A percentile compares a stretch with the other conserved stretches of the same genome.
These are phyloP conservation scores for Diploptera punctata DNA, from an alignment of 2,888 invertebrate species.

Conservation along the genomic window DNA sequence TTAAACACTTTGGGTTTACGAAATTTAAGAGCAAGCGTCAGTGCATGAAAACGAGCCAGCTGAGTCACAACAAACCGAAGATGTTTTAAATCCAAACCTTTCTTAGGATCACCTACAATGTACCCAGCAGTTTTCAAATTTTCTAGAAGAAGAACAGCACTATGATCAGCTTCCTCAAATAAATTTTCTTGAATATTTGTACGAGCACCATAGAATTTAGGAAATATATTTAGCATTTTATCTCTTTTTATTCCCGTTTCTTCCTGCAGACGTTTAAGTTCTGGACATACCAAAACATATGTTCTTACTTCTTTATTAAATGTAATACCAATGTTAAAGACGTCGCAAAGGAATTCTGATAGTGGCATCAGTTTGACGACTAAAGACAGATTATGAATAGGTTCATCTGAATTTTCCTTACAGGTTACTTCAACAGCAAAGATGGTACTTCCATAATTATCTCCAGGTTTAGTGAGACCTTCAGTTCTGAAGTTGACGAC, in stretches of 20 bases:
- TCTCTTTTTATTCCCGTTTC: conserved; percentile 55
- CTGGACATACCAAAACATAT: conserved; percentile 60
- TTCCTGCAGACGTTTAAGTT: conserved; percentile 57
- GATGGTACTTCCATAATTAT: conserved; percentile 69
- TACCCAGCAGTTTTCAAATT: conserved; percentile 56
- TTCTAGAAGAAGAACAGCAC: conserved; percentile 63
- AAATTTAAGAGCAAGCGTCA: neutral
- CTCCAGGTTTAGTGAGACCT: conserved; percentile 62
- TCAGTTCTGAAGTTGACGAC: conserved; percentile 54
- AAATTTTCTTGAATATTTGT: conserved; percentile 51
- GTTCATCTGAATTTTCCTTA: neutral
- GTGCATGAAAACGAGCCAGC: conserved; percentile 15
- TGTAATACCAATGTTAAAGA: conserved; percentile 63
- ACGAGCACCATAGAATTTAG: conserved; percentile 63
- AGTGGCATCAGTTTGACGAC: conserved; percentile 65
- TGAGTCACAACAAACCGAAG: neutral
- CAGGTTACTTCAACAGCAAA: conserved; percentile 52
- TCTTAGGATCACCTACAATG: neutral
- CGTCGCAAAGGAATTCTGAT: conserved; percentile 58
- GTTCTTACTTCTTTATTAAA: conserved; percentile 64
- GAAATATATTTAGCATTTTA: conserved; percentile 56
- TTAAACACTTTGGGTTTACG: neutral
- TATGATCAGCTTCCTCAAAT: conserved; percentile 54
- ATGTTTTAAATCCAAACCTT: conserved; percentile 15
- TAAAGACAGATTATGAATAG: neutral